These are phyloP conservation scores for Montipora foliosa DNA, from an alignment of 64 coral and sea anemone genomes.

Conservation along the genomic window DNA sequence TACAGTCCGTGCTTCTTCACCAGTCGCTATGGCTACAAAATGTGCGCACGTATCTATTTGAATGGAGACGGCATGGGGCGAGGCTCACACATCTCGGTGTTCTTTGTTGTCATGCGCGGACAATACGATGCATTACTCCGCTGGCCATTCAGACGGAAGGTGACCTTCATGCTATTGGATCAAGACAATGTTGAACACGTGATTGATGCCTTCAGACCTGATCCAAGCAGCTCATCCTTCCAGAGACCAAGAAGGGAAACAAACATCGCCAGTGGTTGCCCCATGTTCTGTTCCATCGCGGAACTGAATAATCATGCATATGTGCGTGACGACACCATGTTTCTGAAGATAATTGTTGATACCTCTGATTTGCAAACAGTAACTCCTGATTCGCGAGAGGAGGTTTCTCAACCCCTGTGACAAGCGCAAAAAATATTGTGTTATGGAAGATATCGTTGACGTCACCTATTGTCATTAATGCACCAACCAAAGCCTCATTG, in stretches of 20 bases:
- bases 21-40: conserved; percentile 62
- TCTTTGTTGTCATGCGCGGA: conserved; percentile 74
- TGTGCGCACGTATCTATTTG: conserved; percentile 68
- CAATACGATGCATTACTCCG: conserved; percentile 48
- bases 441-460: too few species aligned
- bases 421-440: too few species aligned
- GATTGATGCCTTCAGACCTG: conserved; percentile 48
- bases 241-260: conserved; percentile 54
- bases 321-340: conserved; percentile 64
- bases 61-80: conserved; percentile 62
- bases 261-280: conserved; percentile 65
- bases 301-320: conserved; percentile 62
- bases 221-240: conserved; percentile 27
- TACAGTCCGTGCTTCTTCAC: conserved; percentile 63
- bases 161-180: conserved; percentile 67
- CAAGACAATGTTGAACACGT: conserved; percentile 75
- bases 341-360: conserved; percentile 53
- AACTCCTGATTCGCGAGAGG: too few species aligned
- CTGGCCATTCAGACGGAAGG: conserved; percentile 75
- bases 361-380: neutral
- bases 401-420: too few species aligned
- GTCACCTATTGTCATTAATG: too few species aligned
- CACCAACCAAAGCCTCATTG: too few species aligned
- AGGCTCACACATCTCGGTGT: conserved; percentile 47
- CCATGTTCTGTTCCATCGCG: conserved; percentile 43